Conservation (phyloP, 1,140 invertebrate species). For the Popillia japonica region DNA sequence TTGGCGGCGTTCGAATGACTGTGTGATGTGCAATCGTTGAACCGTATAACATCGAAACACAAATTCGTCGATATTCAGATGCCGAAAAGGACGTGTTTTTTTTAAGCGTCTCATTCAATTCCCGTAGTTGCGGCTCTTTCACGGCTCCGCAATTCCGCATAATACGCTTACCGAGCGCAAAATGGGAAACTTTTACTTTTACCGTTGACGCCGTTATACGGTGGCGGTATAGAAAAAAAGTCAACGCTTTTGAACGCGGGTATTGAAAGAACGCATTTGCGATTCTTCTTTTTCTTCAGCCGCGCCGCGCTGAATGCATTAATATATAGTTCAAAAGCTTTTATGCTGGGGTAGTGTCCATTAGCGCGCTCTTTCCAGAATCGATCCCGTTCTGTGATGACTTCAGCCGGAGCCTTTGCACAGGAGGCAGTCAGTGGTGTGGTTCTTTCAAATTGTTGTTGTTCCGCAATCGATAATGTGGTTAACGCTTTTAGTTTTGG, state of each 20-base stretch:
- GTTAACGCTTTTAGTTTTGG: too few relatives aligned
- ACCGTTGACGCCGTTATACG: neutral
- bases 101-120: neutral
- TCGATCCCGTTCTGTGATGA: neutral
- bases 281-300: neutral
- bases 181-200: constrained; percentile 15
- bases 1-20: neutral
- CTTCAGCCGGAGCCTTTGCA: neutral
- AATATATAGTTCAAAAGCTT: neutral
- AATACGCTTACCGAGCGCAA: neutral
- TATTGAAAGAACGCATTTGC: neutral
- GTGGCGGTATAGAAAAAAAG: neutral
- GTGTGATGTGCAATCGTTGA: neutral
- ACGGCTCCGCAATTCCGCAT: neutral
- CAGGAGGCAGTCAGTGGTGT: neutral
- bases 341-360: neutral
- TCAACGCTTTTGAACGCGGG: neutral
- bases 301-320: neutral
- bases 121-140: neutral
- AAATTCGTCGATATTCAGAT: constrained; percentile 4
- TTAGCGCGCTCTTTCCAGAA: neutral
- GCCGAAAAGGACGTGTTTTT: constrained; percentile 8
- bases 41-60: neutral
- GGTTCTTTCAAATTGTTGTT: too few relatives aligned
- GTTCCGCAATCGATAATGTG: too few relatives aligned